Evolutionary conservation across 2,888 invertebrate species (phyloP), one percentile per base, ranked within the genome.

Genomic region (Aspidiotus destructor): DNA sequence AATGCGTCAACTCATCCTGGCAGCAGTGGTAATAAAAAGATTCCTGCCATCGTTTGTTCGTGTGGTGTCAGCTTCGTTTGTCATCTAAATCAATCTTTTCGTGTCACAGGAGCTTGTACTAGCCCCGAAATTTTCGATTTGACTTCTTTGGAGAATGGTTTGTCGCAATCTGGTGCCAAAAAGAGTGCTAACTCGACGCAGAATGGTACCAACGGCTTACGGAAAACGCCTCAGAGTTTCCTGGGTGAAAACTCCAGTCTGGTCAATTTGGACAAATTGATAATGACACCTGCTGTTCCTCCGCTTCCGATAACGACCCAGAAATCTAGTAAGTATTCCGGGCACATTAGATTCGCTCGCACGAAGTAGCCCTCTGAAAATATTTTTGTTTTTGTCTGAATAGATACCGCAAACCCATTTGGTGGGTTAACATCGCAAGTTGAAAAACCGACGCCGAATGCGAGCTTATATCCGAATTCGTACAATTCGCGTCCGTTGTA

Each of bases 231-330:
- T 3, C 92, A 93, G 74, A 87, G 90, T 75, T 99, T 99, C 81
- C 85, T 99, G 67, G 98, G 98, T 58, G 95, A 95, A 80, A 97
- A 99, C 81, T 94, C 94, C 11, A 85, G 89, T 74, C 85, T 99
- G 74, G 98, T 99, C 72, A 98, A 99, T 83, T 84, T 99, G 78
- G 98, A 99, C 81, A 93, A 97, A 78, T 84, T 99, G 76, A 91
- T 99, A 74, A 86, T 82, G 68, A 78, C 81, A 44, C 78, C 80
- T 61, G 73, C 78, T 67, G 76, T 78, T 71, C 78, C 79, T 72
- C 75, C 77, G 68, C 73, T 77, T 28, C 77, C 78, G 67, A 74
- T 77, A 70, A 70, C 72, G 44, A 68, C 70, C 9, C 70, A 67
- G 11, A 68, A 70, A 57, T 48, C 72, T 28, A 71, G 73, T 73